Conservation (phyloP, 2,113 vertebrate species). For the human (Homo sapiens) region GRCh38 chrX:142686501-142687000, state of each 20-base stretch:
- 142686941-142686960: background rate
- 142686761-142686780: slow-evolving; percentile 13
- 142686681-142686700: slow-evolving; percentile 1
- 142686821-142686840: background rate
- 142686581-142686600: background rate
- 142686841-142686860: background rate
- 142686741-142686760: slow-evolving; percentile 18
- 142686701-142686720: background rate
- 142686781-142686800: background rate
- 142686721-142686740: slow-evolving; percentile 37
- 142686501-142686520: slow-evolving; percentile 64
- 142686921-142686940: background rate
- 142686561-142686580: slow-evolving; percentile 22
- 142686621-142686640: background rate
- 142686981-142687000: background rate
- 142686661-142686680: background rate
- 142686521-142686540: slow-evolving; percentile 46
- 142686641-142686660: background rate
- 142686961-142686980: background rate
- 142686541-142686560: slow-evolving; percentile 58
- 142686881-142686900: background rate
- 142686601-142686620: background rate
- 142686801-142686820: background rate
- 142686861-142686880: background rate
- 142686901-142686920: background rate